These are phyloP conservation scores for Zeuzera pyrina DNA, from an alignment of 2,888 invertebrate genomes.

Conservation along the genomic window DNA sequence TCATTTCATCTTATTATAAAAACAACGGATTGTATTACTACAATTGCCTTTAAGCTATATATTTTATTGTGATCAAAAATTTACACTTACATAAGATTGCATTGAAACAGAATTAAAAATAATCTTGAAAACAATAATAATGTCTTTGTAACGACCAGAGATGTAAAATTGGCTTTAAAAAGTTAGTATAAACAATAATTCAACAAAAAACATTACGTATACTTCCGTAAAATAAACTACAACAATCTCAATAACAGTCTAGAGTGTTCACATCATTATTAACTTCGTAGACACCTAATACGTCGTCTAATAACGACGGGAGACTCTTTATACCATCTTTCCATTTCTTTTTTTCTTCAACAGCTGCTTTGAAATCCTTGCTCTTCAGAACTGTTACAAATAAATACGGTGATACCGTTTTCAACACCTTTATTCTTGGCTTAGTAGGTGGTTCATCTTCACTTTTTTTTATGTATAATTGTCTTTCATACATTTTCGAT, in stretches of 20 bases:
- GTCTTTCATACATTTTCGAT: constrained; percentile 73
- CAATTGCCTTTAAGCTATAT: too few species aligned
- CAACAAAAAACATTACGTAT: too few species aligned
- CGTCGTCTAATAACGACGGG: constrained; percentile 82
- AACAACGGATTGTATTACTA: too few species aligned
- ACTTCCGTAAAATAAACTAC: too few species aligned
- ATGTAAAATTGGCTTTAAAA: too few species aligned
- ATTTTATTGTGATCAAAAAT: too few species aligned
- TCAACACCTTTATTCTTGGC: constrained; percentile 37
- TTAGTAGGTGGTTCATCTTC: constrained; percentile 24
- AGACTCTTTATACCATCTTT: constrained; percentile 77
- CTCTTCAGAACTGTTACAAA: constrained; percentile 74
- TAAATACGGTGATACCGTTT: constrained; percentile 62
- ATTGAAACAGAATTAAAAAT: too few species aligned
- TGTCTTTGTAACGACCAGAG: too few species aligned
- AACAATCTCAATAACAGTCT: constrained; percentile 77
- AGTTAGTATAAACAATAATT: too few species aligned
- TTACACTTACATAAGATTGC: background rate
- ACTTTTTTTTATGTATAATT: constrained; percentile 43
- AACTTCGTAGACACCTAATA: constrained; percentile 74
- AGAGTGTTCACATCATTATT: constrained; percentile 72
- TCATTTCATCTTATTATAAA: too few species aligned
- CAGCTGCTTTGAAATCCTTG: constrained; percentile 73
- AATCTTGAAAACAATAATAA: too few species aligned
- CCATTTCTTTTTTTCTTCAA: constrained; percentile 78